Evolutionary conservation across 2,113 vertebrate species (phyloP).

Genomic region (Piprites chloris): DNA sequence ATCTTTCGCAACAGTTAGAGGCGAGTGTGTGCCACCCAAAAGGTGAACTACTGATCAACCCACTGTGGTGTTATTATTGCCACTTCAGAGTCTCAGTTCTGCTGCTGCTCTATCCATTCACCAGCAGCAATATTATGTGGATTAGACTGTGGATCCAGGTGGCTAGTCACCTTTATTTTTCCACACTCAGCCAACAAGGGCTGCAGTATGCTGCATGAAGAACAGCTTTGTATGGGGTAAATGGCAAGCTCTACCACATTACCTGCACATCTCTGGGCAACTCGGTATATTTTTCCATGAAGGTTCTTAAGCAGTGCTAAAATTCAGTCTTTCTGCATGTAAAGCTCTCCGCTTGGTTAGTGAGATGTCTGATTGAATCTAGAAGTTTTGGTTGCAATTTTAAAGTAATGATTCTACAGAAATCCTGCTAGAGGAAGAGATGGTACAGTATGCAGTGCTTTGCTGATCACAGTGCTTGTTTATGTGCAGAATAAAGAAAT

Average conservation of each 20-base stretch:
- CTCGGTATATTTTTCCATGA: not conserved
- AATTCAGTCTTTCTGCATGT: not conserved
- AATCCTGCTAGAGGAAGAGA: not conserved
- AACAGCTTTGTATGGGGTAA: not conserved
- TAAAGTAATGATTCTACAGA: not conserved
- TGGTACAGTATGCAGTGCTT: not conserved
- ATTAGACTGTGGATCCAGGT: not conserved
- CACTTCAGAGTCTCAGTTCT: not conserved
- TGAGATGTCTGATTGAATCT: not conserved
- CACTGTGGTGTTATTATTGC: not conserved
- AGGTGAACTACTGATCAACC: not conserved
- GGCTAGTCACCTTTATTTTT: not conserved
- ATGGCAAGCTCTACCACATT: not conserved
- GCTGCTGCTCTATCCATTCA: not conserved
- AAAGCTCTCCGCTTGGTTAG: not conserved
- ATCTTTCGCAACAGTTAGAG: not conserved
- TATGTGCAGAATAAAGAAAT: constrained; percentile 30
- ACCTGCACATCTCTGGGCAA: not conserved
- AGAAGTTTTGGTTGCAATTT: not conserved
- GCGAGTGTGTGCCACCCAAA: not conserved
- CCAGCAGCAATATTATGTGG: not conserved
- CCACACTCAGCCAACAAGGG: not conserved
- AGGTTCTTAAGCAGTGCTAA: not conserved
- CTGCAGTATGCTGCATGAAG: not conserved
- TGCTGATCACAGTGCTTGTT: not conserved